These are phyloP conservation scores for Girardinus metallicus DNA, from an alignment of 2,797 vertebrate species.

Conservation along the genomic window DNA sequence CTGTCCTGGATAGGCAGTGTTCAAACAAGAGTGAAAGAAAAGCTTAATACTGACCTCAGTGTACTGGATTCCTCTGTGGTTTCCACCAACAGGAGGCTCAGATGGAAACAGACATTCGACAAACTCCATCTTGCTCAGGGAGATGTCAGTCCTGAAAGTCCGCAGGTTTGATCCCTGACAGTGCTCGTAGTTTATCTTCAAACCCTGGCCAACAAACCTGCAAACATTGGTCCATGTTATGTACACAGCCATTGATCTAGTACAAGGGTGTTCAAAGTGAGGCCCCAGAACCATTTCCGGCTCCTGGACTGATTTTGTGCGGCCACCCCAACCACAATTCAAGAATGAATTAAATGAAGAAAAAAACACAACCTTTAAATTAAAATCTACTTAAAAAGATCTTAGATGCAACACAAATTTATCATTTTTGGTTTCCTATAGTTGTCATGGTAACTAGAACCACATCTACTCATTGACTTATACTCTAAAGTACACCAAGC, in stretches of 20 bases:
- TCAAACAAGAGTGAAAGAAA: slow-evolving; percentile 17
- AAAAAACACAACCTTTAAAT: too few species aligned
- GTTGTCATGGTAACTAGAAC: too few species aligned
- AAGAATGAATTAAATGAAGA: too few species aligned
- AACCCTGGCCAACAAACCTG: slow-evolving; percentile 90
- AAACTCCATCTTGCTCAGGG: slow-evolving; percentile 89
- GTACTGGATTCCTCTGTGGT: slow-evolving; percentile 90
- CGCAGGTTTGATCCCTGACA: slow-evolving; percentile 88
- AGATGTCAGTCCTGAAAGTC: slow-evolving; percentile 89
- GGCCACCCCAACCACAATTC: too few species aligned
- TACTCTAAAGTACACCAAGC: too few species aligned
- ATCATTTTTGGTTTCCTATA: too few species aligned
- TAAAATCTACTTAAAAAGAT: too few species aligned
- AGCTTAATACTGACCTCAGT: slow-evolving; percentile 87
- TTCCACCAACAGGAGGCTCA: slow-evolving; percentile 80
- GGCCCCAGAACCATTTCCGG: too few species aligned
- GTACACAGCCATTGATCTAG: background rate
- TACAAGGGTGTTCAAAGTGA: background rate
- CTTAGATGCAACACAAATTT: too few species aligned
- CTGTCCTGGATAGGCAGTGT: slow-evolving; percentile 9
- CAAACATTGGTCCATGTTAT: slow-evolving; percentile 34
- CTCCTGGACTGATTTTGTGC: too few species aligned
- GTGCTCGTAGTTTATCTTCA: slow-evolving; percentile 93
- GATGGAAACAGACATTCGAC: slow-evolving; percentile 95
- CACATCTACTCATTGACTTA: too few species aligned